phyloP scores from a whole-genome alignment of 2,888 invertebrate genomes.

The Aradus depressus region DNA sequence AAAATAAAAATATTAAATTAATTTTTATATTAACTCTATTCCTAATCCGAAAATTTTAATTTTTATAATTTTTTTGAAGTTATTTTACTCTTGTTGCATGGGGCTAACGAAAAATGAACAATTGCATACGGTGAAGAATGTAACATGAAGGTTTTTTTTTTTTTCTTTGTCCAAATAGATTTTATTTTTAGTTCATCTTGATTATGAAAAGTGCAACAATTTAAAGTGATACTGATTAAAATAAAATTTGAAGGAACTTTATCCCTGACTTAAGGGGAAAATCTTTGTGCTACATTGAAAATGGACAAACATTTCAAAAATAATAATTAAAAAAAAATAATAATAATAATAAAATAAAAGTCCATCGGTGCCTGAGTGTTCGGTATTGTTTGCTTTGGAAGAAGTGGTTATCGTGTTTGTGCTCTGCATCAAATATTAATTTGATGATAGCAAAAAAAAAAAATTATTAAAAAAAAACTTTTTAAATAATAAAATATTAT shows the following conservation, averaged over 20 bases:
- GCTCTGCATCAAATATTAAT: slow-evolving; percentile 19
- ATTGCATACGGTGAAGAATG: slow-evolving; percentile 14
- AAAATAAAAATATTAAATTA: too few relatives aligned
- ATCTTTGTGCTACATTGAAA: slow-evolving; percentile 5
- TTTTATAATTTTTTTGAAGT: too few relatives aligned
- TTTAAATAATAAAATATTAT: slow-evolving; percentile 20
- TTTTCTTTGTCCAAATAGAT: too few relatives aligned
- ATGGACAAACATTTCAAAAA: slow-evolving; percentile 20
- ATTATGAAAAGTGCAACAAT: too few relatives aligned
- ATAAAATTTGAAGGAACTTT: slow-evolving; percentile 15
- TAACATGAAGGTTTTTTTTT: slow-evolving; percentile 15
- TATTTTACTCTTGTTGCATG: slow-evolving; percentile 14
- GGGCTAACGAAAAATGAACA: slow-evolving; percentile 8
- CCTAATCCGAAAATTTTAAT: too few relatives aligned
- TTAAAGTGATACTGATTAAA: slow-evolving; percentile 12
- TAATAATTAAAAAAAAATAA: slow-evolving; percentile 11
- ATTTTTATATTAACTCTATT: too few relatives aligned
- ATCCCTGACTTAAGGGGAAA: slow-evolving; percentile 7
- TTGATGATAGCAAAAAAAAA: too few relatives aligned
- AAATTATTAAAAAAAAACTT: too few relatives aligned
- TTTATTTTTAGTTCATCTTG: too few relatives aligned
- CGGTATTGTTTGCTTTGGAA: slow-evolving; percentile 24
- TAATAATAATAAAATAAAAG: slow-evolving; percentile 18
- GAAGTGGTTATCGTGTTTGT: slow-evolving; percentile 22
- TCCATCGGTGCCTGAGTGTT: slow-evolving; percentile 27